Evolutionary conservation across 64 coral and sea anemone genomes (phyloP).

Genomic region (Trachythela sp.): DNA sequence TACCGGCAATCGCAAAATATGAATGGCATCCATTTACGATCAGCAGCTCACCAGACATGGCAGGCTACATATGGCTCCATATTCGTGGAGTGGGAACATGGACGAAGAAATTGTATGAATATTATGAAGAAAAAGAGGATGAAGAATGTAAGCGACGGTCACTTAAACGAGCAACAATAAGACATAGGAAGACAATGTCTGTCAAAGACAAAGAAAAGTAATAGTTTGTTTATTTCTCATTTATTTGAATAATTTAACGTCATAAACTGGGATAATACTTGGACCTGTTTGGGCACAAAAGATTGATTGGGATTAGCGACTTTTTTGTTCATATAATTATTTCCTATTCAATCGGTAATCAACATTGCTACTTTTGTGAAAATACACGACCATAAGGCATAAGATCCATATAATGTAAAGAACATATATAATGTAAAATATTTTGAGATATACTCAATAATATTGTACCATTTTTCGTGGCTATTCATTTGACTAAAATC

Average conservation of each 20-base stretch:
- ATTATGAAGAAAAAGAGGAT: background rate
- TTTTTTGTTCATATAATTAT: too few species aligned
- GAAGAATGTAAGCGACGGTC: background rate
- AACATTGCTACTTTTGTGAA: too few species aligned
- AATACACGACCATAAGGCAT: too few species aligned
- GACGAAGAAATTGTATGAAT: conserved; percentile 18
- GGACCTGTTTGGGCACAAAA: too few species aligned
- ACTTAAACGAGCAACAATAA: background rate
- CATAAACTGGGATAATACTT: too few species aligned
- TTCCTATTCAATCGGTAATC: too few species aligned
- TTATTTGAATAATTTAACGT: background rate
- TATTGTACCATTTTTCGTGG: too few species aligned
- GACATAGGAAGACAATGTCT: background rate
- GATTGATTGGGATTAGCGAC: too few species aligned
- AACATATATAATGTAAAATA: too few species aligned
- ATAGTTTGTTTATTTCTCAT: background rate
- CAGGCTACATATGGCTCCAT: background rate
- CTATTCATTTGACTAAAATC: too few species aligned
- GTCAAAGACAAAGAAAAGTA: background rate
- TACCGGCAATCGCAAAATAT: background rate
- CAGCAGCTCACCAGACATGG: conserved; percentile 2
- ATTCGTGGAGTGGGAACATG: conserved; percentile 6
- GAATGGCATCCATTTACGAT: conserved; percentile 23
- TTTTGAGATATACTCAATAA: too few species aligned
- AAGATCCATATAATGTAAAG: too few species aligned